Percentiles rank a stretch among this genome's conserved stretches.
These are phyloP conservation scores for Aquatica leii DNA, from an alignment of 2,888 invertebrate species.

Conservation along the genomic window DNA sequence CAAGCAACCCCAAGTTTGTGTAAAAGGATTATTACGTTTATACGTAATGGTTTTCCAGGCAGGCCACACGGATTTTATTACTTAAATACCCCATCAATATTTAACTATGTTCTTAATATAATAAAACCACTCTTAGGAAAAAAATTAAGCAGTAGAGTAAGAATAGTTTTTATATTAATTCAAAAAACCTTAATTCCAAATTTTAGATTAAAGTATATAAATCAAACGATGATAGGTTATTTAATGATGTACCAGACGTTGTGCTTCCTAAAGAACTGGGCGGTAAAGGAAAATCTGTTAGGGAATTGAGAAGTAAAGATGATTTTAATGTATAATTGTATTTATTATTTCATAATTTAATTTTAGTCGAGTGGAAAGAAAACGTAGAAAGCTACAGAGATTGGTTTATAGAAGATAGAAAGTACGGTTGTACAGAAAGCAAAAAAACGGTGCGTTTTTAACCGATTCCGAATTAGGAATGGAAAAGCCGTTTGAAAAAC, in stretches of 20 bases:
- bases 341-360: not conserved
- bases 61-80: slow-evolving; percentile 64
- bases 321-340: not conserved
- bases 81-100: slow-evolving; percentile 17
- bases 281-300: not conserved
- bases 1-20: slow-evolving; percentile 64
- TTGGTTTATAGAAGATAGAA: slow-evolving; percentile 64
- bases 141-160: not conserved
- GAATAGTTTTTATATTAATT: not conserved
- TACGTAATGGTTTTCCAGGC: slow-evolving; percentile 65
- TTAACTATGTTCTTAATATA: slow-evolving; percentile 10
- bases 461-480: slow-evolving; percentile 65
- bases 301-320: not conserved
- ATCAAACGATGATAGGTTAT: not conserved
- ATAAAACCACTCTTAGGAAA: slow-evolving; percentile 1
- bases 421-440: slow-evolving; percentile 62
- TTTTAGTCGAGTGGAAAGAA: slow-evolving; percentile 57
- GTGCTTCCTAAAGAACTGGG: not conserved
- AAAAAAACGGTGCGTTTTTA: slow-evolving; percentile 64
- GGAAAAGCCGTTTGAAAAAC: slow-evolving; percentile 64
- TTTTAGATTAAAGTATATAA: not conserved
- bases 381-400: slow-evolving; percentile 63
- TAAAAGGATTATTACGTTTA: slow-evolving; percentile 58
- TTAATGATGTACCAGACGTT: not conserved
- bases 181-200: not conserved